These are phyloP conservation scores for Homalodisca vitripennis DNA, from an alignment of 1,140 invertebrate species.

Conservation along the genomic window DNA sequence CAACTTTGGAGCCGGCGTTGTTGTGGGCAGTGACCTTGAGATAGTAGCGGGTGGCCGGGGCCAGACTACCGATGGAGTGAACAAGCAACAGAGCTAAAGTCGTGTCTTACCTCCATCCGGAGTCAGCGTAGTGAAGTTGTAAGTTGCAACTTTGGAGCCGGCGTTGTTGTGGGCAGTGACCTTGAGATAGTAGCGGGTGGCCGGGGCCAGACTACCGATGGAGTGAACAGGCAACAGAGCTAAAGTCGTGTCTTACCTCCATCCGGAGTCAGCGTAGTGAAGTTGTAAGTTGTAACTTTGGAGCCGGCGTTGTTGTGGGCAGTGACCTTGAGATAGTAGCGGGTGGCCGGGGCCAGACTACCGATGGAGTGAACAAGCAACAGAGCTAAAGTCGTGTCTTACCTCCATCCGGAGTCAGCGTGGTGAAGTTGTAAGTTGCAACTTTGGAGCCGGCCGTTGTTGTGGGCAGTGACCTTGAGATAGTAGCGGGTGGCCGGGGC, in stretches of 20 bases:
- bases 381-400: too few relatives aligned
- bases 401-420: too few relatives aligned
- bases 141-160: conserved; percentile 79
- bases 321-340: conserved; percentile 82
- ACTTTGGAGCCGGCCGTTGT: conserved; percentile 86
- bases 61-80: conserved; percentile 75
- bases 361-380: conserved; percentile 76
- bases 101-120: conserved; percentile 69
- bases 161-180: conserved; percentile 92
- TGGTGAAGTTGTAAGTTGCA: conserved; percentile 82
- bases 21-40: conserved; percentile 87
- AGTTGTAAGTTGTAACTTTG: conserved; percentile 80
- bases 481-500: not conserved
- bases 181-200: conserved; percentile 82
- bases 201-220: conserved; percentile 75
- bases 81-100: too few relatives aligned
- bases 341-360: conserved; percentile 79
- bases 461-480: too few relatives aligned
- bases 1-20: conserved; percentile 85
- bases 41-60: conserved; percentile 83
- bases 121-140: conserved; percentile 81
- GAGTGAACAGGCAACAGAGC: too few relatives aligned
- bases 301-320: conserved; percentile 92
- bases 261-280: conserved; percentile 72
- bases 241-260: too few relatives aligned